Conservation (phyloP, 2,888 invertebrate species). For the Microplitis deprimator region DNA sequence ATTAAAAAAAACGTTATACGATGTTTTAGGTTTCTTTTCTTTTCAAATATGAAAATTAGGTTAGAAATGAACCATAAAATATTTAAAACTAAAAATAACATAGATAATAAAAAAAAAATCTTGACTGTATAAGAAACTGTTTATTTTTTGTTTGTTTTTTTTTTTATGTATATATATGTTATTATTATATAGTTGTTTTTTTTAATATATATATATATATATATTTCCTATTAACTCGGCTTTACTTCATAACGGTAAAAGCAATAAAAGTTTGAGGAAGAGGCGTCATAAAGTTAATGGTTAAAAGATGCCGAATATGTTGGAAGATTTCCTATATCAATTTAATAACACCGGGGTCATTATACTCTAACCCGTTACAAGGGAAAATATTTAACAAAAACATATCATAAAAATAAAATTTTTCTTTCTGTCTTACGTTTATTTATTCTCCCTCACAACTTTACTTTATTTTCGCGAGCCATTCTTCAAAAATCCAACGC, state of each 20-base stretch:
- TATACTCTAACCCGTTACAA: constrained; percentile 5
- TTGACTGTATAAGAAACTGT: constrained; percentile 2
- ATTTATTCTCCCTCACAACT: neutral
- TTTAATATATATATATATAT: neutral
- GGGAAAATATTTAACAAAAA: neutral
- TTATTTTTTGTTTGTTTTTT: constrained; percentile 10
- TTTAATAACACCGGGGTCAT: constrained; percentile 18
- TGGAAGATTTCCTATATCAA: constrained; percentile 29
- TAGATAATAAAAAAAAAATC: neutral
- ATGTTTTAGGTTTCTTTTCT: too few relatives aligned
- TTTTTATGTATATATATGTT: neutral
- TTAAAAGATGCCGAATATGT: constrained; percentile 27
- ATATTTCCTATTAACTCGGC: constrained; percentile 17
- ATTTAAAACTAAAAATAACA: neutral
- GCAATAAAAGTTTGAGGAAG: constrained; percentile 20
- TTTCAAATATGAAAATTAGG: neutral
- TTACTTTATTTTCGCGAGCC: too few relatives aligned
- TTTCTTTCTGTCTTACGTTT: neutral
- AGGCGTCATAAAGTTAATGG: constrained; percentile 29
- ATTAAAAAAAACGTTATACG: too few relatives aligned
- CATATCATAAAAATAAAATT: neutral
- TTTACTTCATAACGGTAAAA: constrained; percentile 22
- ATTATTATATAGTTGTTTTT: constrained; percentile 15
- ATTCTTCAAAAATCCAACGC: too few relatives aligned
- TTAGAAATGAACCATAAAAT: neutral